These are phyloP conservation scores for Coleophora flavipennella DNA, from an alignment of 2,888 invertebrate species.

Conservation along the genomic window DNA sequence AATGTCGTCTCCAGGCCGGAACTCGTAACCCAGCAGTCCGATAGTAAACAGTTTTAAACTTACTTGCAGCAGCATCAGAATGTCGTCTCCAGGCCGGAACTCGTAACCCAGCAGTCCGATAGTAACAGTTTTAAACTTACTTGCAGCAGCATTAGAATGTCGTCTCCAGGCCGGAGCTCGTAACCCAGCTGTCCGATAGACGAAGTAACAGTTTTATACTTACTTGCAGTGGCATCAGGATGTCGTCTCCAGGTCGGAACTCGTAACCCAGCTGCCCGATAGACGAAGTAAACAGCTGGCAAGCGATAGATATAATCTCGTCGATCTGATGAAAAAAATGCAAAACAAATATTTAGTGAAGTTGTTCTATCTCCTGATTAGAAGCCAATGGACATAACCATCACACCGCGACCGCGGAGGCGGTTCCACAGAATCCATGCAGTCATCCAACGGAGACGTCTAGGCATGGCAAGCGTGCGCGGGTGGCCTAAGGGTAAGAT, in stretches of 20 bases:
- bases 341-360: background rate
- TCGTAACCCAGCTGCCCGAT: conserved; percentile 58
- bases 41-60: conserved; percentile 51
- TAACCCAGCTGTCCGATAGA: conserved; percentile 66
- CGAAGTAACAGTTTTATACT: conserved; percentile 38
- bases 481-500: too few relatives aligned
- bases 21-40: conserved; percentile 64
- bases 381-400: too few relatives aligned
- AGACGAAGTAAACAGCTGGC: too few relatives aligned
- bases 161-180: conserved; percentile 69
- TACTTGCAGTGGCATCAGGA: conserved; percentile 60
- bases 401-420: too few relatives aligned
- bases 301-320: conserved; percentile 41
- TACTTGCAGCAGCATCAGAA: conserved; percentile 60
- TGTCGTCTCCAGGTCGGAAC: conserved; percentile 71
- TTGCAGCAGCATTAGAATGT: conserved; percentile 63
- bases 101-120: conserved; percentile 71
- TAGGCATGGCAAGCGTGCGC: too few relatives aligned
- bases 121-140: too few relatives aligned
- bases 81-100: conserved; percentile 71
- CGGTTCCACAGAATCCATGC: too few relatives aligned
- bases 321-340: conserved; percentile 27
- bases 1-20: conserved; percentile 70
- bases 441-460: too few relatives aligned
- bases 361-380: too few relatives aligned